Conservation (phyloP, 2,888 invertebrate species). For the Hirudinaria manillensis region DNA sequence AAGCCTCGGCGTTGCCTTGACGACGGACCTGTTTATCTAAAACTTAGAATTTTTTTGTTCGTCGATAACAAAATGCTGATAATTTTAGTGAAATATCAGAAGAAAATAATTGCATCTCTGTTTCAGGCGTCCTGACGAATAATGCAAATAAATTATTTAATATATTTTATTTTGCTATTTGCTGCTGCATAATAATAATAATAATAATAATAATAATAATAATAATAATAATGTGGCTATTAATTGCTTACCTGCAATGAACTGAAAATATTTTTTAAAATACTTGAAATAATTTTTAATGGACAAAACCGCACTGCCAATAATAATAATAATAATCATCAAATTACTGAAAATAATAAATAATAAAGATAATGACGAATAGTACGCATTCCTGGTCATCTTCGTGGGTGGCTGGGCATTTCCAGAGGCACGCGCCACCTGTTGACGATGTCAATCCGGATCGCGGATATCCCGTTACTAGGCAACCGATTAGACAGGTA, state of each 20-base stretch:
- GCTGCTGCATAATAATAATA: too few species aligned
- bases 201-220: background rate
- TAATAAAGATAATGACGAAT: background rate
- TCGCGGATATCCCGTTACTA: constrained; percentile 14
- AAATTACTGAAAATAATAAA: background rate
- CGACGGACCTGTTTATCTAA: too few species aligned
- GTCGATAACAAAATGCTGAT: too few species aligned
- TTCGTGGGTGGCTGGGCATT: constrained; percentile 4
- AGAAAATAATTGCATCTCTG: too few species aligned
- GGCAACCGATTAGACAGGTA: constrained; percentile 12
- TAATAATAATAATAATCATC: background rate
- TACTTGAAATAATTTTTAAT: background rate
- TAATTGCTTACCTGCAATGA: too few species aligned
- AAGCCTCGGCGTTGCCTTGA: too few species aligned
- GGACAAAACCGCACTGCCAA: background rate
- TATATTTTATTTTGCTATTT: background rate
- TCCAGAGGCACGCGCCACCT: constrained; percentile 2
- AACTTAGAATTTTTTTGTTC: too few species aligned
- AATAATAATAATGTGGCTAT: too few species aligned
- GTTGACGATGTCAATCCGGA: background rate
- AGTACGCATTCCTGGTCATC: background rate
- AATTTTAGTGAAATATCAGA: too few species aligned
- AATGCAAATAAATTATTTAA: background rate
- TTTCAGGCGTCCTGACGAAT: too few species aligned
- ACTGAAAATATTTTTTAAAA: background rate